These are phyloP conservation scores for Pseudotriccus pelzelni DNA, from an alignment of 2,797 vertebrate species.

Conservation along the genomic window DNA sequence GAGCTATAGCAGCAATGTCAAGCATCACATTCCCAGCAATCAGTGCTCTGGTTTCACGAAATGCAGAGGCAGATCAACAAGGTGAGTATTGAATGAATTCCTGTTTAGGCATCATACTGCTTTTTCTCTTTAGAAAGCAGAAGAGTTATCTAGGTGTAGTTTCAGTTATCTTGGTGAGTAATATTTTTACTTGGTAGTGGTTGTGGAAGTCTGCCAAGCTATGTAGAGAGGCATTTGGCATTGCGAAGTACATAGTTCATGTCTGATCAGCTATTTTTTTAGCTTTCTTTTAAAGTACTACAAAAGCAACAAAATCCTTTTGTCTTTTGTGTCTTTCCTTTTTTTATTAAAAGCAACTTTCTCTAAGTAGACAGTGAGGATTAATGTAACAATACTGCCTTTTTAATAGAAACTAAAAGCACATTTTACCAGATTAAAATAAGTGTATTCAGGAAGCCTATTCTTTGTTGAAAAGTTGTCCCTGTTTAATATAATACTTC, in stretches of 20 bases:
- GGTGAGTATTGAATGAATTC: slow-evolving; percentile 53
- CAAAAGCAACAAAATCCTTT: background rate
- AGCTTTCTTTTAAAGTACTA: background rate
- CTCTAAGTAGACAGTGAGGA: background rate
- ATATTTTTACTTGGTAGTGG: background rate
- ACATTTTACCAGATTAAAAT: background rate
- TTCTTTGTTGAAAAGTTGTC: background rate
- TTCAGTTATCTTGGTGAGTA: background rate
- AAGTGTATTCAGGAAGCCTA: background rate
- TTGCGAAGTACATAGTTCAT: background rate
- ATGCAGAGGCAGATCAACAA: slow-evolving; percentile 81
- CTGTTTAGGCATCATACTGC: background rate
- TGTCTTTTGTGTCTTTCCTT: background rate
- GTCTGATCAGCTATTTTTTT: background rate
- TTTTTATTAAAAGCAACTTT: background rate
- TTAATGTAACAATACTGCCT: background rate
- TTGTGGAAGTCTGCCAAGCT: background rate
- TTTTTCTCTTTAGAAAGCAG: background rate
- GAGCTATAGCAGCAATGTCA: slow-evolving; percentile 80
- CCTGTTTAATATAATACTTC: background rate
- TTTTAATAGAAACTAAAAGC: background rate
- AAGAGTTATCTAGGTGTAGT: background rate
- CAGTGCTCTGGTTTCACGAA: slow-evolving; percentile 79
- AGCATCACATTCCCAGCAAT: slow-evolving; percentile 82
- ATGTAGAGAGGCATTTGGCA: background rate